Percentiles rank a stretch among this genome's conserved stretches.
These are phyloP conservation scores for Trogon surrucura DNA, from an alignment of 2,113 vertebrate species.

Conservation along the genomic window DNA sequence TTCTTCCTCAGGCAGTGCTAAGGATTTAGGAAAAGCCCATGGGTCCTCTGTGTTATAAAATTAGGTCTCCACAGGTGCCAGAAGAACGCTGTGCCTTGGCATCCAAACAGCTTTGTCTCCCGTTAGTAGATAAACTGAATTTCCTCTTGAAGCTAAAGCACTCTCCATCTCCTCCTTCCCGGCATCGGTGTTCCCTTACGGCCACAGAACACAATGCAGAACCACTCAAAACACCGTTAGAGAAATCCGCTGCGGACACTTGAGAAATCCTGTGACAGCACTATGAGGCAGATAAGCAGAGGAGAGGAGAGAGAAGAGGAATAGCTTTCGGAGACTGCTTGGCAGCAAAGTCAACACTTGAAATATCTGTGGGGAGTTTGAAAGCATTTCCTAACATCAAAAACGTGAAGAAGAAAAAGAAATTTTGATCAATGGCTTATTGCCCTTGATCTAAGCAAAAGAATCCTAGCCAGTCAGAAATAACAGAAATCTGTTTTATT, in stretches of 20 bases:
- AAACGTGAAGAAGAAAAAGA: constrained; percentile 65
- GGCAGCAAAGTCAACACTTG: constrained; percentile 20
- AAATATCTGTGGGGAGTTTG: constrained; percentile 59
- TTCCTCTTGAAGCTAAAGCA: constrained; percentile 36
- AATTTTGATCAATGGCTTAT: constrained; percentile 67
- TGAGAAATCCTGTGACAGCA: constrained; percentile 55
- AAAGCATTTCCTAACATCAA: constrained; percentile 68
- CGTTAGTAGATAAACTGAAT: background rate
- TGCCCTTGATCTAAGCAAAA: constrained; percentile 65
- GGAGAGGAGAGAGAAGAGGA: constrained; percentile 25
- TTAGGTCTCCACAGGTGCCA: constrained; percentile 35
- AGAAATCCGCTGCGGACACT: constrained; percentile 11
- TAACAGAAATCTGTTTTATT: constrained; percentile 62
- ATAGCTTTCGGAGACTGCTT: constrained; percentile 37
- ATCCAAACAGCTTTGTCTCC: constrained; percentile 3
- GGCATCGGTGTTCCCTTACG: background rate
- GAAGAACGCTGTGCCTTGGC: constrained; percentile 13
- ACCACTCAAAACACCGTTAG: background rate
- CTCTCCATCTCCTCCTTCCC: background rate
- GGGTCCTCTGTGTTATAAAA: constrained; percentile 8
- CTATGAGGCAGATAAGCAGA: constrained; percentile 47
- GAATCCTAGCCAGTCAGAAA: constrained; percentile 50
- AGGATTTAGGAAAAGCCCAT: background rate
- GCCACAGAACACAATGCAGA: background rate
- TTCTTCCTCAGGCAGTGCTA: background rate